Percentiles rank a stretch among this genome's conserved stretches.
Evolutionary conservation across 2,888 invertebrate genomes (phyloP).

Genomic region (Eupithecia exiguata): DNA sequence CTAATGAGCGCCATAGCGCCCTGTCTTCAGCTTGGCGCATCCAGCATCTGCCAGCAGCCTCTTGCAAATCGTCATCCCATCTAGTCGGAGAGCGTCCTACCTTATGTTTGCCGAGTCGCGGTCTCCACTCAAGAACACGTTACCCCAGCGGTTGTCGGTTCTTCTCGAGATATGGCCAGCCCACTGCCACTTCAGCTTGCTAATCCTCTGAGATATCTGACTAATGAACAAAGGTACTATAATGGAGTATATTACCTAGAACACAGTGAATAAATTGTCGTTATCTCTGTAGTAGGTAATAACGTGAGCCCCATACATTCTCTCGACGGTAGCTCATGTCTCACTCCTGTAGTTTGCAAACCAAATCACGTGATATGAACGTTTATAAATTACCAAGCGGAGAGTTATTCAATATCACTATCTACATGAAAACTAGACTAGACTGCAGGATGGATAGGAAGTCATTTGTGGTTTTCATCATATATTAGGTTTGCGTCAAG

Average conservation of each 20-base stretch:
- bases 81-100: too few species aligned
- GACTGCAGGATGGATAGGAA: slow-evolving; percentile 1
- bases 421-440: neutral
- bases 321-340: slow-evolving; percentile 61
- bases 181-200: too few species aligned
- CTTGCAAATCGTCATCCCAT: too few species aligned
- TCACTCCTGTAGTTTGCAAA: slow-evolving; percentile 64
- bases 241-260: neutral
- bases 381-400: slow-evolving; percentile 52
- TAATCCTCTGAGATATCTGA: too few species aligned
- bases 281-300: slow-evolving; percentile 55
- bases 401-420: slow-evolving; percentile 2
- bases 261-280: slow-evolving; percentile 54
- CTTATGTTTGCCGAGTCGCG: too few species aligned
- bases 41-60: too few species aligned
- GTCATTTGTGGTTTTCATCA: neutral
- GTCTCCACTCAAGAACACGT: too few species aligned
- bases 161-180: too few species aligned
- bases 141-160: too few species aligned
- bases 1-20: too few species aligned
- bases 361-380: slow-evolving; percentile 69
- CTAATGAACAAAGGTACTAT: too few species aligned
- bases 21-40: too few species aligned
- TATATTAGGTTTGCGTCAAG: neutral
- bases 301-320: slow-evolving; percentile 60